A percentile compares a stretch with the other conserved stretches of the same genome.
These are phyloP conservation scores for Capreolus pygargus DNA, from an alignment of 2,113 vertebrate species.

Conservation along the genomic window DNA sequence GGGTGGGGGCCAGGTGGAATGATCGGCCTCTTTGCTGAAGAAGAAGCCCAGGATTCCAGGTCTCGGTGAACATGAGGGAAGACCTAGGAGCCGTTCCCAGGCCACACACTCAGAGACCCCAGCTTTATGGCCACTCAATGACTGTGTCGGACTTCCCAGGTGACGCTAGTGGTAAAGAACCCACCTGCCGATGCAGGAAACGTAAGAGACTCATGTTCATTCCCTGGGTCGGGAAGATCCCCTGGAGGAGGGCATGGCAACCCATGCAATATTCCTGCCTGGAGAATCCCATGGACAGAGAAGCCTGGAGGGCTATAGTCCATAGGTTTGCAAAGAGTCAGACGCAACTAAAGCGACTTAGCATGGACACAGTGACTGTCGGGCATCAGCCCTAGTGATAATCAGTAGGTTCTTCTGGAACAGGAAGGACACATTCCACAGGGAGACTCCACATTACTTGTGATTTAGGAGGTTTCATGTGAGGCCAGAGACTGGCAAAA, in stretches of 20 bases:
- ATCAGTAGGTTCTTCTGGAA: not conserved
- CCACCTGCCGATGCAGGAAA: not conserved
- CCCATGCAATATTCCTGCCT: not conserved
- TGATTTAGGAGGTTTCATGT: not conserved
- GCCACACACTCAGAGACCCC: not conserved
- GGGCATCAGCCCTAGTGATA: not conserved
- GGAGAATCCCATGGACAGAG: not conserved
- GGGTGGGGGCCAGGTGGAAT: not conserved
- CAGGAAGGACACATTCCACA: not conserved
- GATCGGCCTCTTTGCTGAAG: not conserved
- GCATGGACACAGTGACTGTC: accelerated
- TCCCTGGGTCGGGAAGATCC: not conserved
- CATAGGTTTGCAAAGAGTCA: not conserved
- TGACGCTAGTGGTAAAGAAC: not conserved
- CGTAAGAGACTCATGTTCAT: not conserved
- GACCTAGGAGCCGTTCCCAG: not conserved
- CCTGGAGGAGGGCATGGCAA: not conserved
- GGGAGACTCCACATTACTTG: not conserved
- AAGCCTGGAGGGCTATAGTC: not conserved
- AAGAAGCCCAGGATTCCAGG: not conserved
- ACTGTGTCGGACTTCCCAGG: not conserved
- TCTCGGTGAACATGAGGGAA: not conserved
- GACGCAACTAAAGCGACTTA: not conserved
- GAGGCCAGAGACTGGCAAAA: not conserved
- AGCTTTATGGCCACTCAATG: not conserved